Percentiles rank a stretch among this genome's conserved stretches.
Conservation (phyloP, 2,113 vertebrate species). For the Henicopernis longicauda region DNA sequence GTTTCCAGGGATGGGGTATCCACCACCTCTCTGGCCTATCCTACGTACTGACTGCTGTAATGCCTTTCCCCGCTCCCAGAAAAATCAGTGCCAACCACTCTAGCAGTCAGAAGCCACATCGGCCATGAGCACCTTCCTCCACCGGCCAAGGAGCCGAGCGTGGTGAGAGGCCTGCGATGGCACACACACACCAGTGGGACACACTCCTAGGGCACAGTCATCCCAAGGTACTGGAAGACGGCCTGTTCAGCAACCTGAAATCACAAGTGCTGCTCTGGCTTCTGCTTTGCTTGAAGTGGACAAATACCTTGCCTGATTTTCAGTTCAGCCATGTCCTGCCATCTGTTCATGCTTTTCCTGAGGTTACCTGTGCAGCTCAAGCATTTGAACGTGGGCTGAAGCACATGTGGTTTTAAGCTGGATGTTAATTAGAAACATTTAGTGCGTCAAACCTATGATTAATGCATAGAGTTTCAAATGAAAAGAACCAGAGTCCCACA, state of each 20-base stretch:
- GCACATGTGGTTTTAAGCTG: constrained; percentile 72
- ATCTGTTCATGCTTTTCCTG: constrained; percentile 66
- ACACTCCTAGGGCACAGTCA: rapidly evolving
- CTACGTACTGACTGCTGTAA: neutral
- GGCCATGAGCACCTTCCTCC: neutral
- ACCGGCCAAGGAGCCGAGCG: neutral
- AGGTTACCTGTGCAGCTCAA: constrained; percentile 67
- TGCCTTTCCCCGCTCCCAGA: neutral
- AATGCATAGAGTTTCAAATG: constrained; percentile 64
- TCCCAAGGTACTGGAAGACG: neutral
- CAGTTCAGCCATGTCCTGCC: constrained; percentile 31
- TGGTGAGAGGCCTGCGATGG: rapidly evolving
- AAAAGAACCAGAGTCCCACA: constrained; percentile 59
- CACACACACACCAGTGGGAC: neutral
- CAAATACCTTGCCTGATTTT: neutral
- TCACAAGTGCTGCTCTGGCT: neutral
- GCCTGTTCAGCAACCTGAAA: neutral
- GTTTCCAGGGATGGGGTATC: neutral
- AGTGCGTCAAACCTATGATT: constrained; percentile 67
- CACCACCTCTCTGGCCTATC: neutral
- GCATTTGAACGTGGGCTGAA: constrained; percentile 47
- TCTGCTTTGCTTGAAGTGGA: neutral
- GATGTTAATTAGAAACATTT: constrained; percentile 75
- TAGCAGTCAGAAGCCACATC: rapidly evolving
- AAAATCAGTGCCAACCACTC: neutral